phyloP scores from a whole-genome alignment of 2,113 vertebrate genomes.

The Rostratula benghalensis region DNA sequence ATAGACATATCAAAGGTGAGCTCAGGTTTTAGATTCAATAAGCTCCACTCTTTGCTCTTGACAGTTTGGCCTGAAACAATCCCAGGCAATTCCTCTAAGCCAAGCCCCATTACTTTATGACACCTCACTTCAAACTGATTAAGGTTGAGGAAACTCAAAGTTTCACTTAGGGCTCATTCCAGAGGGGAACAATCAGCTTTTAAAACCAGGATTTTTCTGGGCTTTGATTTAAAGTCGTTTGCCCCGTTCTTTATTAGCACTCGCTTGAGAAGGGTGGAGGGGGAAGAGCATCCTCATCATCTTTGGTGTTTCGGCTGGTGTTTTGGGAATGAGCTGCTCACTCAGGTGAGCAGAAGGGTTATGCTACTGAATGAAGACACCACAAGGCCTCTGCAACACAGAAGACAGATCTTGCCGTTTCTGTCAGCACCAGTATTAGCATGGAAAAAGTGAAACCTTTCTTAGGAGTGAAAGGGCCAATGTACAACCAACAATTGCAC shows the following conservation, averaged over 20 bases:
- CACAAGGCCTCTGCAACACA: background rate
- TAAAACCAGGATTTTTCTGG: background rate
- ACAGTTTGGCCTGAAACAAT: conserved; percentile 10
- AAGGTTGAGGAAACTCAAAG: background rate
- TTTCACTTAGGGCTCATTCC: background rate
- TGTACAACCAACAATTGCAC: background rate
- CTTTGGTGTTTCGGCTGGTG: background rate
- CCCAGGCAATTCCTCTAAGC: background rate
- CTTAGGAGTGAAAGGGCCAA: background rate
- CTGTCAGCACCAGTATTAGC: background rate
- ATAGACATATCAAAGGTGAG: background rate
- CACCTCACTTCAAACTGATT: background rate
- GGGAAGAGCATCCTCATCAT: background rate
- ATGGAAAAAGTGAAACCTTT: background rate
- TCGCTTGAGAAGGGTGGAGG: fast-evolving
- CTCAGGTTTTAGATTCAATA: background rate
- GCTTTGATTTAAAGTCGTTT: background rate
- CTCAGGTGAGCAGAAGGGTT: background rate
- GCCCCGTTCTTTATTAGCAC: background rate
- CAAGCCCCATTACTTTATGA: background rate
- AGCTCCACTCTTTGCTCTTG: background rate
- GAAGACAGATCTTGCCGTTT: background rate
- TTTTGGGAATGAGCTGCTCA: background rate
- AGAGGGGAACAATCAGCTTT: background rate
- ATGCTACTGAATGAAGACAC: background rate